Conservation (phyloP, 1,140 invertebrate species). For the Penaeus vannamei region DNA sequence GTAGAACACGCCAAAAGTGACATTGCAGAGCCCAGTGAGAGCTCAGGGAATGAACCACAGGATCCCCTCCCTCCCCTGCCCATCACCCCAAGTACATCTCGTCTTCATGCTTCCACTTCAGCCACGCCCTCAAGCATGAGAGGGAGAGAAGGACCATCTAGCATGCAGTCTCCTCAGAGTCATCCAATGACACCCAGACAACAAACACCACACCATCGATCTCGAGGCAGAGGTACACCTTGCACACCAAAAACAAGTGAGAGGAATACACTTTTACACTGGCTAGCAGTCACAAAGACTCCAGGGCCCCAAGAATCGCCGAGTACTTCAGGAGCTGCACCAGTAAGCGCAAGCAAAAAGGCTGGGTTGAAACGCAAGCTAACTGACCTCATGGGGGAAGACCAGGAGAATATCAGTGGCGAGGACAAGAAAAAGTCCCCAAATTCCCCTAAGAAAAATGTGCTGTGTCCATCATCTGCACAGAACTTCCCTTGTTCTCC, state of each 20-base stretch:
- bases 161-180: neutral
- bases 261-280: conserved; percentile 57
- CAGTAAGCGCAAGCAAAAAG: conserved; percentile 55
- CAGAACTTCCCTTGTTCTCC: conserved; percentile 24
- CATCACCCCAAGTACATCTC: conserved; percentile 51
- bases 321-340: neutral
- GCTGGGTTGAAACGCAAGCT: conserved; percentile 60
- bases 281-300: conserved; percentile 58
- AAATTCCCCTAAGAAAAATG: conserved; percentile 35
- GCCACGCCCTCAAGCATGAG: conserved; percentile 6
- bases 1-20: neutral
- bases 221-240: conserved; percentile 37
- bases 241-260: conserved; percentile 62
- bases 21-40: neutral
- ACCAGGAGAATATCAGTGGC: conserved; percentile 47
- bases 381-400: conserved; percentile 54
- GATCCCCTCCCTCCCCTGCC: conserved; percentile 17
- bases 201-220: conserved; percentile 9
- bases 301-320: conserved; percentile 34
- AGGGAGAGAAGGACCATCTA: too few relatives aligned
- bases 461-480: conserved; percentile 32
- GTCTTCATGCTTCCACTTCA: neutral
- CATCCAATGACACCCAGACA: conserved; percentile 2
- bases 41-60: conserved; percentile 14
- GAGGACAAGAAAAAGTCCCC: conserved; percentile 45